These are phyloP conservation scores for Hipparchia sbordonii DNA, from an alignment of 2,888 invertebrate species.

Conservation along the genomic window DNA sequence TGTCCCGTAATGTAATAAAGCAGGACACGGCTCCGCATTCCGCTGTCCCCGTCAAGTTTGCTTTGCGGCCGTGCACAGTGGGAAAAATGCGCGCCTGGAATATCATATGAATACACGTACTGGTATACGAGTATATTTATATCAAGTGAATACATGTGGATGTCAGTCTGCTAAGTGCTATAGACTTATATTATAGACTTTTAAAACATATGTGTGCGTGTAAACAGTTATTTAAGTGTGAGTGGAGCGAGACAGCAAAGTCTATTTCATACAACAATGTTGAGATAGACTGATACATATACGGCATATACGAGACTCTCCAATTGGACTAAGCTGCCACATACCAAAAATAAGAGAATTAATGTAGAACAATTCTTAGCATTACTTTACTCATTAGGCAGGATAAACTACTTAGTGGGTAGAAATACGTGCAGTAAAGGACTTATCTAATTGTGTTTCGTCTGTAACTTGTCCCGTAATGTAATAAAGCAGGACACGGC, in stretches of 20 bases:
- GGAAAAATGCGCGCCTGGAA: constrained; percentile 41
- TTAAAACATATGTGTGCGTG: no score
- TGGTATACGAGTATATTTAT: constrained; percentile 19
- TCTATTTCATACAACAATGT: no score
- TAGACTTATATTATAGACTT: no score
- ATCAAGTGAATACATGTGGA: background rate
- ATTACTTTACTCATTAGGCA: no score
- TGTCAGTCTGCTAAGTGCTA: no score
- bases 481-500: constrained; percentile 45
- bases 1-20: constrained; percentile 44
- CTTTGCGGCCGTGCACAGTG: constrained; percentile 41
- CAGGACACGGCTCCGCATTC: constrained; percentile 43
- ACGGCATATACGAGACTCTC: no score
- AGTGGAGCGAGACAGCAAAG: no score
- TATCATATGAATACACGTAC: constrained; percentile 35
- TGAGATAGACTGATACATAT: no score
- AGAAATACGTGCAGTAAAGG: background rate
- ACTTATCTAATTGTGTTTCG: constrained; percentile 13
- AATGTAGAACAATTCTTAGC: no score
- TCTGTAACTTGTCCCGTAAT: constrained; percentile 42
- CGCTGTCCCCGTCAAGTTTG: constrained; percentile 42
- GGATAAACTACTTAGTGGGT: constrained; percentile 10
- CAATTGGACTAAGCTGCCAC: no score
- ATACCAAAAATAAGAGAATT: no score
- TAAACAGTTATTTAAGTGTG: no score